Conservation (phyloP, 2,113 vertebrate species). For the Phoenicopterus ruber region DNA sequence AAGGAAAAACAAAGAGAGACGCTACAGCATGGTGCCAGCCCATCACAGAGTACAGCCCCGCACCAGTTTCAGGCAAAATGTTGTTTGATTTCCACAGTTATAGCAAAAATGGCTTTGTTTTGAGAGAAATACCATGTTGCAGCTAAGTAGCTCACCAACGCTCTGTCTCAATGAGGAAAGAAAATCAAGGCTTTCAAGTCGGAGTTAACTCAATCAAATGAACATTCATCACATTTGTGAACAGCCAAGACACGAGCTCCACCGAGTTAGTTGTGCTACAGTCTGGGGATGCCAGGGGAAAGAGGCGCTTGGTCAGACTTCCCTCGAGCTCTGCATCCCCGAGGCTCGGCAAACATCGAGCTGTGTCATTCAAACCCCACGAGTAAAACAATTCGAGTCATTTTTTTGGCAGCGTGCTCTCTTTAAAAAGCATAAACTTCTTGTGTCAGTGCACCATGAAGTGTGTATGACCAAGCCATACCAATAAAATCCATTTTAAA, state of each 20-base stretch:
- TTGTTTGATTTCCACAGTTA: not conserved
- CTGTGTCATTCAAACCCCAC: not conserved
- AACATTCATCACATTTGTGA: not conserved
- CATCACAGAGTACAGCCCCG: not conserved
- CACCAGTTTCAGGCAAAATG: not conserved
- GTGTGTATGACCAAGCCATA: not conserved
- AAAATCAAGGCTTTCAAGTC: not conserved
- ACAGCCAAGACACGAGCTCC: not conserved
- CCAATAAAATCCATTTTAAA: not conserved
- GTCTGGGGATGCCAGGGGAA: not conserved
- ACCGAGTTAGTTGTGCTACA: accelerated
- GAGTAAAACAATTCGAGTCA: not conserved
- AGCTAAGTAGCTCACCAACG: not conserved
- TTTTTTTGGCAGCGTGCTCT: not conserved
- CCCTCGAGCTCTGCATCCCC: not conserved
- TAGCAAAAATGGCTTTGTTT: not conserved
- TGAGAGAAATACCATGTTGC: not conserved
- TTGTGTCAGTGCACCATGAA: not conserved
- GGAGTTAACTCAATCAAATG: not conserved
- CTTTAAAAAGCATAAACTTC: not conserved
- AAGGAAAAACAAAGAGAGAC: not conserved
- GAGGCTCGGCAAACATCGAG: accelerated
- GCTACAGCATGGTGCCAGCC: not conserved
- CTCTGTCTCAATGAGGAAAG: not conserved
- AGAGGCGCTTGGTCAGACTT: not conserved